These are phyloP conservation scores for Arnoldichthys spilopterus DNA, from an alignment of 2,797 vertebrate genomes.

Conservation along the genomic window DNA sequence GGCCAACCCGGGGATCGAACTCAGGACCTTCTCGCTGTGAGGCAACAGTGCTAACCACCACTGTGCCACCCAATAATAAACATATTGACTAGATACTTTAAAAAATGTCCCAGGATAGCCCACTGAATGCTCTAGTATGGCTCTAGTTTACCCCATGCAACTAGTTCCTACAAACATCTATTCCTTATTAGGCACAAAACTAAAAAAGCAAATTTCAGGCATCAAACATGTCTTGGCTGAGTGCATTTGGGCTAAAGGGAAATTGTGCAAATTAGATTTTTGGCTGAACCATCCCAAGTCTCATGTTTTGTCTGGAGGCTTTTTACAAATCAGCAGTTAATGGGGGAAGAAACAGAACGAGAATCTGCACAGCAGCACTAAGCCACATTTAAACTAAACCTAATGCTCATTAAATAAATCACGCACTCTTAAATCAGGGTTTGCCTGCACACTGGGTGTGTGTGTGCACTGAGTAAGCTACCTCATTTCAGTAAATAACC, in stretches of 20 bases:
- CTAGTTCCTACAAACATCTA: too few relatives aligned
- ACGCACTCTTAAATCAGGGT: neutral
- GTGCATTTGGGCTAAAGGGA: neutral
- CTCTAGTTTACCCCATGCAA: too few relatives aligned
- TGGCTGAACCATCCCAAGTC: neutral
- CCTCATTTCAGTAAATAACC: conserved; percentile 34
- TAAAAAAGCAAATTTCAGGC: too few relatives aligned
- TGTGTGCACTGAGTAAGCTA: neutral
- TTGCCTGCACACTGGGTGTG: neutral
- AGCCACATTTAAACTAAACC: conserved; percentile 22
- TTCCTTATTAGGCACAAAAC: too few relatives aligned
- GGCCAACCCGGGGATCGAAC: too few relatives aligned
- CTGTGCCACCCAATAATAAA: too few relatives aligned
- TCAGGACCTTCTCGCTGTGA: too few relatives aligned
- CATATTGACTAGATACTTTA: too few relatives aligned
- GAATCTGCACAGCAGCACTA: conserved; percentile 18
- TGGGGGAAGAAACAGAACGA: neutral
- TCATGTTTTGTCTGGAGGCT: neutral
- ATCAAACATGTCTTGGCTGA: neutral
- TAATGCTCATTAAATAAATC: conserved; percentile 24
- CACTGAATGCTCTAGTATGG: too few relatives aligned
- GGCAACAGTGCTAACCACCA: too few relatives aligned
- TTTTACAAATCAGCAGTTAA: conserved; percentile 28
- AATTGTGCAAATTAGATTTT: neutral
- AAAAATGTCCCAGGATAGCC: too few relatives aligned